phyloP scores from a whole-genome alignment of 2,113 vertebrate species.

The Benthochromis sp. region DNA sequence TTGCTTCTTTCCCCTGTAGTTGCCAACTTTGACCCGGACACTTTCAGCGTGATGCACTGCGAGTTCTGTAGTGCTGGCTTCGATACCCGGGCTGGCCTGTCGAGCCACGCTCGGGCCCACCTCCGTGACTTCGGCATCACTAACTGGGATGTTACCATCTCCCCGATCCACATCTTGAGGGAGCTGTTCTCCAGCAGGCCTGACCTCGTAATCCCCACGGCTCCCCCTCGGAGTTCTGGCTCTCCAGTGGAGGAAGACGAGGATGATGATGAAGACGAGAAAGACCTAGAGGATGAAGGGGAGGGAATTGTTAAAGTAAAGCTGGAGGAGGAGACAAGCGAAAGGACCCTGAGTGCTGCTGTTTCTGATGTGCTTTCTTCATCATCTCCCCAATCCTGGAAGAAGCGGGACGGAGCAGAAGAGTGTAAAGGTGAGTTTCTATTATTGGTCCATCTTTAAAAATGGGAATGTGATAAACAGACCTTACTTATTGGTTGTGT shows the following conservation, averaged over 20 bases:
- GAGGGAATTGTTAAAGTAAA: conserved; percentile 50
- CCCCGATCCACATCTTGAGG: conserved; percentile 89
- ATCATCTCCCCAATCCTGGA: conserved; percentile 24
- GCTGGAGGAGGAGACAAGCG: conserved; percentile 32
- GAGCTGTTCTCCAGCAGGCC: conserved; percentile 86
- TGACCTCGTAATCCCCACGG: conserved; percentile 74
- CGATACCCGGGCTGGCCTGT: conserved; percentile 90
- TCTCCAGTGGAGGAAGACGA: conserved; percentile 21
- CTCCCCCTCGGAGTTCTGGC: conserved; percentile 46
- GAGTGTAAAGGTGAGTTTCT: conserved; percentile 49
- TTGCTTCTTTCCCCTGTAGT: conserved; percentile 62
- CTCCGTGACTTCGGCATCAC: conserved; percentile 93
- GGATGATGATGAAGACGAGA: conserved; percentile 23
- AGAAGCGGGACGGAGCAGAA: conserved; percentile 1
- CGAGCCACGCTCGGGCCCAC: conserved; percentile 92
- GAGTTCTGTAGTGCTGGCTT: conserved; percentile 97
- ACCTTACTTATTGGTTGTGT: background rate
- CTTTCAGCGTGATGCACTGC: conserved; percentile 95
- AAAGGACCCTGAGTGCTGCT: background rate
- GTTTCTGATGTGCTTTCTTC: background rate
- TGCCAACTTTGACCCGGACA: conserved; percentile 91
- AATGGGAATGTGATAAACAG: background rate
- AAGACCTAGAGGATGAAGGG: background rate
- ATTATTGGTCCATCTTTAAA: background rate
- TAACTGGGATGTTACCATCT: conserved; percentile 95